phyloP scores from a whole-genome alignment of 2,888 invertebrate species.

The Acrobasis consociella region DNA sequence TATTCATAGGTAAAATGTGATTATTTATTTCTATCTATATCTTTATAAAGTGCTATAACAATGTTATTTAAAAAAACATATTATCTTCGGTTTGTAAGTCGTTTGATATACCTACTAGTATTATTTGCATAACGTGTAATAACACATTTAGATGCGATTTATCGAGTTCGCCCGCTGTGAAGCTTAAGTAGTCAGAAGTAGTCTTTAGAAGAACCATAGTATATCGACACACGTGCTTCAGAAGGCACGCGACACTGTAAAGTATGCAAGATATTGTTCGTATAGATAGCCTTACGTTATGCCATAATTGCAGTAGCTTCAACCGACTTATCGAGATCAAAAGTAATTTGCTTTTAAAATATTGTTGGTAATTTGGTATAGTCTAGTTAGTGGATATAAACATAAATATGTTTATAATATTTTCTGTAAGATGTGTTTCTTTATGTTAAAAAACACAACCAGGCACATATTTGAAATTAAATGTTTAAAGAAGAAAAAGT shows the following conservation, averaged over 20 bases:
- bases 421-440: too few species aligned
- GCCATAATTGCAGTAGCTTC: conserved; percentile 3
- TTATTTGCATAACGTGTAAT: neutral
- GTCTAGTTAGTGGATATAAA: too few species aligned
- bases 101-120: neutral
- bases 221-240: neutral
- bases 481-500: too few species aligned
- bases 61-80: too few species aligned
- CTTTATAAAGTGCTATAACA: too few species aligned
- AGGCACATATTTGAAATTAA: too few species aligned
- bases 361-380: too few species aligned
- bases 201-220: neutral
- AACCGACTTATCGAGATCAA: neutral
- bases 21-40: too few species aligned
- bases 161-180: conserved; percentile 5
- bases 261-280: neutral
- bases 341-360: neutral
- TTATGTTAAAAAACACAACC: too few species aligned
- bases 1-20: too few species aligned
- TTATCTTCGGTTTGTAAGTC: neutral
- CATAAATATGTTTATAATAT: too few species aligned
- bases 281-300: too few species aligned
- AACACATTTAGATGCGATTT: neutral
- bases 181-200: neutral
- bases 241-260: neutral